Percentiles rank a stretch among this genome's conserved stretches.
Evolutionary conservation across 2,113 vertebrate species (phyloP).

Genomic region (Telmatochromis sp.): DNA sequence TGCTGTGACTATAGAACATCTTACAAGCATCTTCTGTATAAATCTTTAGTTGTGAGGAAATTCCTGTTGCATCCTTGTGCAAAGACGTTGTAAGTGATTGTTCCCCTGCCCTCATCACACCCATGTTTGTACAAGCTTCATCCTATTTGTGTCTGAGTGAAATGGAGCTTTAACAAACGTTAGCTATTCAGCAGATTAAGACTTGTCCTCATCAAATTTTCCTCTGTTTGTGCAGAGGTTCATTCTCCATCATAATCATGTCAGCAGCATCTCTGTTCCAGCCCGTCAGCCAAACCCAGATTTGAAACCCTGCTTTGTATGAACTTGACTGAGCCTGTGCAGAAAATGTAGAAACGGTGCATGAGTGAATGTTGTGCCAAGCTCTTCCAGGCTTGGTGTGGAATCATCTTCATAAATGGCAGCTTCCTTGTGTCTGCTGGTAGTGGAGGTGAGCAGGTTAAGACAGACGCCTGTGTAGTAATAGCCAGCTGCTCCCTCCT

Average conservation of each 20-base stretch:
- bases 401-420: background rate
- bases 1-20: background rate
- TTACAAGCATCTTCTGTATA: background rate
- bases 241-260: background rate
- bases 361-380: background rate
- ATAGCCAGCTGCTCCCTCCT: background rate
- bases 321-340: conserved; percentile 1
- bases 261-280: background rate
- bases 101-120: background rate
- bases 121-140: conserved; percentile 2
- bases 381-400: background rate
- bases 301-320: background rate
- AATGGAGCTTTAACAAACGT: background rate
- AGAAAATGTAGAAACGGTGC: background rate
- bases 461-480: conserved; percentile 18
- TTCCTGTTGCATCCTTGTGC: background rate
- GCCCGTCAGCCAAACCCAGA: background rate
- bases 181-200: background rate
- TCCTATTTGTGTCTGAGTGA: background rate
- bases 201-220: background rate
- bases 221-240: background rate
- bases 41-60: background rate
- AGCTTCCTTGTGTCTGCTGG: background rate
- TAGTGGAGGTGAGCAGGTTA: conserved; percentile 18
- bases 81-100: background rate